These are phyloP conservation scores for Pseudoips prasinana DNA, from an alignment of 2,888 invertebrate genomes.

Conservation along the genomic window DNA sequence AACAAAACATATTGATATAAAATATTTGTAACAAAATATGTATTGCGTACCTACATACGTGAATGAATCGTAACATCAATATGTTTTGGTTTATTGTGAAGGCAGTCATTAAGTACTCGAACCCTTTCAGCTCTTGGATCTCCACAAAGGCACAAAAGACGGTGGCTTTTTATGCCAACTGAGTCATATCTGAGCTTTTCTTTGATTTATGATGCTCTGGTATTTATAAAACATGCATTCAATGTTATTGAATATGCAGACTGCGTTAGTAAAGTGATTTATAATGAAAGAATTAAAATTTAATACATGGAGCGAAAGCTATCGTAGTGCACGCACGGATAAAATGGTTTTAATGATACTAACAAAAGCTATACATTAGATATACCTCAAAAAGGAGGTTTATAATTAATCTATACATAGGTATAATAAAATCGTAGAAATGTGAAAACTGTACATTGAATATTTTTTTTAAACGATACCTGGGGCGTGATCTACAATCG, in stretches of 20 bases:
- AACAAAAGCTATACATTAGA: no score
- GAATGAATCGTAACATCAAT: constrained; percentile 26
- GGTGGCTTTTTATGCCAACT: constrained; percentile 47
- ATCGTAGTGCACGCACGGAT: no score
- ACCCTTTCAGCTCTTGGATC: constrained; percentile 53
- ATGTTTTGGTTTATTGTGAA: constrained; percentile 42
- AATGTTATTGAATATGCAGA: constrained; percentile 21
- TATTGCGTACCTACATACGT: constrained; percentile 2
- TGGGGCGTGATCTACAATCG: no score
- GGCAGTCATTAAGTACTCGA: constrained; percentile 57
- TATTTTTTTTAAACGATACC: no score
- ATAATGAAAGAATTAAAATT: no score
- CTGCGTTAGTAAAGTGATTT: constrained; percentile 20
- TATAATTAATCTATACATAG: no score
- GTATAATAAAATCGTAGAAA: no score
- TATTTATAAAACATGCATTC: constrained; percentile 27
- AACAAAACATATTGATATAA: constrained; percentile 31
- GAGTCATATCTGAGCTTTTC: constrained; percentile 36
- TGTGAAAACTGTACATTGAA: no score
- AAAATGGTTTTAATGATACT: no score
- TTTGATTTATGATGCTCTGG: constrained; percentile 31
- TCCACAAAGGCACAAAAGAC: constrained; percentile 44
- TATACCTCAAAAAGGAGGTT: no score
- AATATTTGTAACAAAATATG: constrained; percentile 39
- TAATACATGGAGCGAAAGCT: no score